Conservation (phyloP, 2,797 vertebrate species). For the Myotis pilosus region DNA sequence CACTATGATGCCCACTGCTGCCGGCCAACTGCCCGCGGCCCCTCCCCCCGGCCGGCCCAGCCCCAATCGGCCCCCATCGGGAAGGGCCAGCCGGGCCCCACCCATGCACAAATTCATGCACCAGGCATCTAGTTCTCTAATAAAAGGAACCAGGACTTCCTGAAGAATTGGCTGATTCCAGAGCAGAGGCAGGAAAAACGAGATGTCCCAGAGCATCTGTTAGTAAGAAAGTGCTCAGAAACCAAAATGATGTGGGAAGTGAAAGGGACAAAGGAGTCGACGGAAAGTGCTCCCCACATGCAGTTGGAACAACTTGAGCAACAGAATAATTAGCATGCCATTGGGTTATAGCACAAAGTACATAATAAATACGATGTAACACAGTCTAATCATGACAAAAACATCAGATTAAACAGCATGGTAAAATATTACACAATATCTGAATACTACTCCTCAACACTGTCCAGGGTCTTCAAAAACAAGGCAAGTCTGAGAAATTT, state of each 20-base stretch:
- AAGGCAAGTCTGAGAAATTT: not conserved
- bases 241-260: not conserved
- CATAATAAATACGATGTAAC: not conserved
- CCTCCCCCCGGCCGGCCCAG: too few species aligned
- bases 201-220: not conserved
- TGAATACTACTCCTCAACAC: not conserved
- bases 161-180: not conserved
- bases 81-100: too few species aligned
- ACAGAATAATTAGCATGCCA: not conserved
- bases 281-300: not conserved
- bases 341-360: not conserved
- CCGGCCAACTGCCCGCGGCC: rapidly evolving
- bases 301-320: not conserved
- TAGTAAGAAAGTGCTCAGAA: not conserved
- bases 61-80: too few species aligned
- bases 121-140: not conserved
- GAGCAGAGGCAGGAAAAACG: not conserved
- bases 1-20: too few species aligned
- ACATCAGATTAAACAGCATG: not conserved
- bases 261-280: not conserved
- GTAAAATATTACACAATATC: not conserved
- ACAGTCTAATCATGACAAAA: not conserved
- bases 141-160: not conserved
- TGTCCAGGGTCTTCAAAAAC: not conserved
- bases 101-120: too few species aligned